Conservation (phyloP, 2,113 vertebrate genomes). For the Pampusana beccarii region DNA sequence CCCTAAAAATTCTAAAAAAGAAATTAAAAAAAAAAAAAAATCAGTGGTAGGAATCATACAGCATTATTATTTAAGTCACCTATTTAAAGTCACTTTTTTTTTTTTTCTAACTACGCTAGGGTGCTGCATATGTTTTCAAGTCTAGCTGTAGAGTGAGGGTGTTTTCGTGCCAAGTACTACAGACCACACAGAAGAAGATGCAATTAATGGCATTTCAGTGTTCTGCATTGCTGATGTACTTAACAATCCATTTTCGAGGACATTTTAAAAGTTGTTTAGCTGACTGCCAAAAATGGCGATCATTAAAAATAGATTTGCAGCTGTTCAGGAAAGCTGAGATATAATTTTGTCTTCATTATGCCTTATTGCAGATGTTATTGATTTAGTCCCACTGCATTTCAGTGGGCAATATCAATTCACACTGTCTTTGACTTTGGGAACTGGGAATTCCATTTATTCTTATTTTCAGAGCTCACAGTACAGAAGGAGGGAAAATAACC, state of each 20-base stretch:
- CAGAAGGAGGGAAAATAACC: background rate
- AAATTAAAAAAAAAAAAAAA: no score
- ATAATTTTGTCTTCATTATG: conserved; percentile 85
- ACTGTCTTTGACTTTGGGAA: conserved; percentile 73
- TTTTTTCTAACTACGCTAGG: conserved; percentile 12
- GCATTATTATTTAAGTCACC: conserved; percentile 33
- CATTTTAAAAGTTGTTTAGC: conserved; percentile 82
- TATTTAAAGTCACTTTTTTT: conserved; percentile 52
- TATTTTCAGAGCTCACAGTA: background rate
- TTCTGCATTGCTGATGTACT: conserved; percentile 76
- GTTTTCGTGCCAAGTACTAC: conserved; percentile 30
- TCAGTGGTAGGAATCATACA: background rate
- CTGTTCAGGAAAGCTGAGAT: conserved; percentile 81
- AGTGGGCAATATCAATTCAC: conserved; percentile 68
- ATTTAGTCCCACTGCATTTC: conserved; percentile 77
- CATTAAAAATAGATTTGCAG: conserved; percentile 86
- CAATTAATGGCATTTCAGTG: conserved; percentile 74
- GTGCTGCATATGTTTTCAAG: conserved; percentile 26
- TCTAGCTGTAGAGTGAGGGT: background rate
- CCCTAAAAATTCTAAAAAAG: background rate
- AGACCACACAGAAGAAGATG: conserved; percentile 71
- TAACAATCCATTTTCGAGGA: conserved; percentile 81
- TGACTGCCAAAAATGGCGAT: conserved; percentile 82
- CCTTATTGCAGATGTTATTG: conserved; percentile 86
- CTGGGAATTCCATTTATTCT: conserved; percentile 62